These are phyloP conservation scores for Berghia stephanieae DNA, from an alignment of 1,140 invertebrate genomes.

Conservation along the genomic window DNA sequence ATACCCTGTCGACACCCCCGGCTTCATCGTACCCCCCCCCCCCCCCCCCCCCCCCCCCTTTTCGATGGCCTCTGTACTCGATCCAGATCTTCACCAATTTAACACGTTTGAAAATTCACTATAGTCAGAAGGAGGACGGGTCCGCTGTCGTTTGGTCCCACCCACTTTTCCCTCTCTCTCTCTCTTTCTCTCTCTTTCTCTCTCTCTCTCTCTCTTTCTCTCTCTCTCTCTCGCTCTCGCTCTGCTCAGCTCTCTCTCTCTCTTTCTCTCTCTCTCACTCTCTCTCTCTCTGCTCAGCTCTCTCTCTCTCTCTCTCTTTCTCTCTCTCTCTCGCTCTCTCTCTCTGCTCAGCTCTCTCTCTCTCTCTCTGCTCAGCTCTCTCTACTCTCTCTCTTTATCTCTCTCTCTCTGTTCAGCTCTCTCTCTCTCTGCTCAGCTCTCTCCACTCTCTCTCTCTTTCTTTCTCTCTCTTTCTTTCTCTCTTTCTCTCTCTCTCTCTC, in stretches of 20 bases:
- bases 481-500: background rate
- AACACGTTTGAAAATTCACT: too few species aligned
- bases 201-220: too few species aligned
- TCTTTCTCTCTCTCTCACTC: background rate
- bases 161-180: too few species aligned
- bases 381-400: background rate
- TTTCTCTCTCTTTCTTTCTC: conserved; percentile 1
- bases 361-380: background rate
- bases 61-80: too few species aligned
- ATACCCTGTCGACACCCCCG: too few species aligned
- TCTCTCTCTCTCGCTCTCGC: too few species aligned
- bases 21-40: too few species aligned
- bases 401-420: background rate
- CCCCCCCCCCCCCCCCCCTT: too few species aligned
- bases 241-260: background rate
- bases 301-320: conserved; percentile 6
- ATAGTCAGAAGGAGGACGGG: too few species aligned
- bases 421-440: background rate
- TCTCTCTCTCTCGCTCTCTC: conserved; percentile 9
- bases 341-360: background rate
- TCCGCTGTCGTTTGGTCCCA: too few species aligned
- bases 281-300: background rate
- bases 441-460: background rate
- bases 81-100: too few species aligned
- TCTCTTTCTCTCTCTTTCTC: too few species aligned